Percentiles rank a stretch among this genome's conserved stretches.
Conservation (phyloP, 2,113 vertebrate species). For the Sebastes fasciatus region DNA sequence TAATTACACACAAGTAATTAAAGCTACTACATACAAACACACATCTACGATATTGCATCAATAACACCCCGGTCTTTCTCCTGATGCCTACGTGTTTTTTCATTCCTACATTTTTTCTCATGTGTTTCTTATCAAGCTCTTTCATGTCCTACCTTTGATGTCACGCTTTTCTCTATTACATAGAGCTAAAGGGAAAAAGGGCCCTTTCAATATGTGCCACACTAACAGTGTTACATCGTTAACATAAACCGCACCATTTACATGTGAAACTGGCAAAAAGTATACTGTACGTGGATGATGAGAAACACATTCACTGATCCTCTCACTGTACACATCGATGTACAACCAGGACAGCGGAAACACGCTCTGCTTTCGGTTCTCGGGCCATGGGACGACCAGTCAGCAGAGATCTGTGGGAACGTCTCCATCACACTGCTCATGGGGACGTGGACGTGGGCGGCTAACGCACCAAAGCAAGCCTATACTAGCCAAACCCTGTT, state of each 20-base stretch:
- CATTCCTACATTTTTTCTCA: background rate
- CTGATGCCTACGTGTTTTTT: background rate
- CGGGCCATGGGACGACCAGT: slow-evolving; percentile 20
- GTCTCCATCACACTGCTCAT: slow-evolving; percentile 45
- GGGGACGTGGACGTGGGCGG: slow-evolving; percentile 66
- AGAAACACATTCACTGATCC: background rate
- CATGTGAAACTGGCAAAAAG: background rate
- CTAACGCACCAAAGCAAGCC: slow-evolving; percentile 48
- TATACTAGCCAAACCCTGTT: slow-evolving; percentile 64
- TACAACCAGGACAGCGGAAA: slow-evolving; percentile 26
- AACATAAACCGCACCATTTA: background rate
- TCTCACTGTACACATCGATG: background rate
- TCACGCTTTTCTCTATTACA: background rate
- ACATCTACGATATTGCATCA: background rate
- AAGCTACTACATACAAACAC: background rate
- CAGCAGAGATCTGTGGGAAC: slow-evolving; percentile 72
- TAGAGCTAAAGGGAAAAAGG: background rate
- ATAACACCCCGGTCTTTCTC: background rate
- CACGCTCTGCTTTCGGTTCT: slow-evolving; percentile 5
- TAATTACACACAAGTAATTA: no score
- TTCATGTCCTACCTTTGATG: slow-evolving; percentile 1
- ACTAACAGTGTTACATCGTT: background rate
- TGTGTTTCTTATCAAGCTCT: slow-evolving; percentile 1
- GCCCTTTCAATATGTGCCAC: background rate
- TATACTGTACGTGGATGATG: background rate